Evolutionary conservation across 2,113 vertebrate genomes (phyloP).

Genomic region (Triplophysa tibetana): DNA sequence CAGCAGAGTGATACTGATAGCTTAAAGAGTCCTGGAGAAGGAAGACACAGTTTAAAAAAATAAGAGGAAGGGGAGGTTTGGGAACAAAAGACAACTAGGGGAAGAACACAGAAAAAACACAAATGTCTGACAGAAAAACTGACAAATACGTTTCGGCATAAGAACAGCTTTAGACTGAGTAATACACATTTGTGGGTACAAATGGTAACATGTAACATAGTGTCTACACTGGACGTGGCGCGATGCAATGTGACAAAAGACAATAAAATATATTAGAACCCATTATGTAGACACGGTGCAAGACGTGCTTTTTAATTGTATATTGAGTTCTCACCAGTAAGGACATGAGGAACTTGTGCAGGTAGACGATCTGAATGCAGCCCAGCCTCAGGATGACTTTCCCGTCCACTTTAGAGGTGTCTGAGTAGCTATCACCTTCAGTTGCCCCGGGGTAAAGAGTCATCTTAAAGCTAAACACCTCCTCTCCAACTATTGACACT

Average conservation of each 20-base stretch:
- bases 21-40: slow-evolving; percentile 76
- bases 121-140: neutral
- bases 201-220: neutral
- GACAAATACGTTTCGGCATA: neutral
- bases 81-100: neutral
- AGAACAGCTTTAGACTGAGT: neutral
- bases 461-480: slow-evolving; percentile 93
- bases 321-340: slow-evolving; percentile 80
- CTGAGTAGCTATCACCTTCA: slow-evolving; percentile 81
- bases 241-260: too few species aligned
- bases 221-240: too few species aligned
- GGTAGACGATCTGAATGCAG: slow-evolving; percentile 92
- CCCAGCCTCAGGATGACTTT: slow-evolving; percentile 83
- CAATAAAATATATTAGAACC: too few species aligned
- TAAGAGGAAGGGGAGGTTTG: slow-evolving; percentile 27
- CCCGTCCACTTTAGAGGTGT: slow-evolving; percentile 90
- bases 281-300: too few species aligned
- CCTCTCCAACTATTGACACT: slow-evolving; percentile 92
- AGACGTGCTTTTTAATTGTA: slow-evolving; percentile 1
- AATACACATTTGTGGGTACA: neutral
- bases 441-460: slow-evolving; percentile 84
- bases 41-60: slow-evolving; percentile 61
- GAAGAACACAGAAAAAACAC: neutral
- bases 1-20: slow-evolving; percentile 69
- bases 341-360: slow-evolving; percentile 91